Evolutionary conservation across 2,888 invertebrate species (phyloP), one percentile per base, ranked within the genome.

Genomic region (Macrophya annulata): DNA sequence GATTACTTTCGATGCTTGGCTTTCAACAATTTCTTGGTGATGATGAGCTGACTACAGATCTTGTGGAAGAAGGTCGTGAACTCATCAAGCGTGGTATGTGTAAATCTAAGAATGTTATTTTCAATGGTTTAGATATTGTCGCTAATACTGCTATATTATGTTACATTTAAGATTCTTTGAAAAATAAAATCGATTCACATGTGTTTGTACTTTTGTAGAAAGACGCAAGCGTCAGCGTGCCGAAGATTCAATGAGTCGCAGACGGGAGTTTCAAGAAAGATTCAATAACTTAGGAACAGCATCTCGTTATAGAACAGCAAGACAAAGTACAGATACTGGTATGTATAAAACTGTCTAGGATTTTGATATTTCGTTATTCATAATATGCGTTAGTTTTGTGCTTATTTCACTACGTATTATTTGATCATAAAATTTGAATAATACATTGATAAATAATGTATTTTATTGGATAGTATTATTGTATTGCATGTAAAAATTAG

Each of bases 21-120:
- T 98, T 99, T 93, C 99, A 99, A 93, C 99, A 99, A 94, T 99
- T 99, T 93, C 96, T 99, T 71, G 98, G 97, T 0, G 98, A 99
- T 88, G 99, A 99, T 92, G 97, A 97, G 87, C 96, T 99, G 90
- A 99, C 99, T 0, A 96, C 97, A 0, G 99, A 99, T 93, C 94
- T 99, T 82, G 97, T 99, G 0, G 98, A 98, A 89, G 99, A 99
- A 93, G 99, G 99, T 1, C 95, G 97, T 90, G 98, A 99, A 93
- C 96, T 99, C 62, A 97, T 99, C 85, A 97, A 97, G 91, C 94
- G 99, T 95, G 98, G 98, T 97, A 90, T 10, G 37, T 77, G 10
- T 10, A n/a, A n/a, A 72, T 10, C 8, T 15, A 43, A n/a, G 43
- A 45, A n/a, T 17, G 43, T 72, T 43, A 17, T 72, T 43, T 9